Conservation (phyloP, 2,888 invertebrate genomes). For the Empis stercorea region DNA sequence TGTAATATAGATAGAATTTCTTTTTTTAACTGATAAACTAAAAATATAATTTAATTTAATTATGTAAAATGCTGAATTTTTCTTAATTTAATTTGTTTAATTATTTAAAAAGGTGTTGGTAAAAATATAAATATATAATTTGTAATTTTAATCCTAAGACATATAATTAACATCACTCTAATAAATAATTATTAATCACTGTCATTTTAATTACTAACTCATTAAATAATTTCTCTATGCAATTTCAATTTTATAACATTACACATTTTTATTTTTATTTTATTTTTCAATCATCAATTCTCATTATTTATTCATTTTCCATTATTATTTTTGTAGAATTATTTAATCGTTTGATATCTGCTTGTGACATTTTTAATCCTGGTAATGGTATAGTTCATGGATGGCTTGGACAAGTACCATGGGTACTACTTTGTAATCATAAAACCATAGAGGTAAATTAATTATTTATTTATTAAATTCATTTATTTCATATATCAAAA, state of each 20-base stretch:
- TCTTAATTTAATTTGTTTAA: too few relatives aligned
- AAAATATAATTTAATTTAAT: too few relatives aligned
- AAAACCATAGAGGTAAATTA: slow-evolving; percentile 18
- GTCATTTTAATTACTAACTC: neutral
- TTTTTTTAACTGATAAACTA: too few relatives aligned
- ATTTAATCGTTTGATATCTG: slow-evolving; percentile 16
- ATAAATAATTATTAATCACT: neutral
- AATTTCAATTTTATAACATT: too few relatives aligned
- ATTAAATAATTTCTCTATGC: too few relatives aligned
- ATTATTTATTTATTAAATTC: too few relatives aligned
- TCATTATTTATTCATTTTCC: slow-evolving; percentile 1
- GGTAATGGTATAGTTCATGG: slow-evolving; percentile 15
- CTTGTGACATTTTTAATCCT: slow-evolving; percentile 16
- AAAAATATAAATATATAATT: too few relatives aligned
- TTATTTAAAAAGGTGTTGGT: too few relatives aligned
- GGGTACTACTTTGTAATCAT: slow-evolving; percentile 17
- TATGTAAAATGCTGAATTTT: too few relatives aligned
- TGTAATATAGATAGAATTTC: too few relatives aligned
- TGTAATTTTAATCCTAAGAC: neutral
- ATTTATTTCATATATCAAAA: too few relatives aligned
- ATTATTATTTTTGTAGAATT: slow-evolving; percentile 15
- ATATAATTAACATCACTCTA: neutral
- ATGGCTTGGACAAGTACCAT: slow-evolving; percentile 17
- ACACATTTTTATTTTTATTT: neutral
- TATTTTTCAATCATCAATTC: neutral